Conservation (phyloP, 1,140 invertebrate species). For the Berghia stephanieae region DNA sequence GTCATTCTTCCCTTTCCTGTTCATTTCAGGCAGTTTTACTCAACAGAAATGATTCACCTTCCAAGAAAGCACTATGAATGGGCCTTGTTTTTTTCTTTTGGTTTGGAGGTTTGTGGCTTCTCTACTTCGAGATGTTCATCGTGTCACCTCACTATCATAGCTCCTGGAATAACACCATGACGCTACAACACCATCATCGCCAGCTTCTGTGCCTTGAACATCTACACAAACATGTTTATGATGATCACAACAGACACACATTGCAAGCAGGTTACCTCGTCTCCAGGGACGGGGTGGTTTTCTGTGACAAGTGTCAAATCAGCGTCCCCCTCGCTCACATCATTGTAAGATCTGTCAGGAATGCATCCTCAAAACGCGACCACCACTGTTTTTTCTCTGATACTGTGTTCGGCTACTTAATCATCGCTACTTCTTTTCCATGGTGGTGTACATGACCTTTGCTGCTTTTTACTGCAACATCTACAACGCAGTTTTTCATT, state of each 20-base stretch:
- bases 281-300: conserved; percentile 37
- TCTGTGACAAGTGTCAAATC: conserved; percentile 40
- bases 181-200: conserved; percentile 30
- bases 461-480: conserved; percentile 51
- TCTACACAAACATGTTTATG: conserved; percentile 47
- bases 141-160: no score
- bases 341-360: conserved; percentile 84
- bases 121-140: no score
- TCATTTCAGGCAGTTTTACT: no score
- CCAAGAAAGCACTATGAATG: no score
- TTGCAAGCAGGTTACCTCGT: conserved; percentile 26
- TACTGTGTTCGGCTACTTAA: conserved; percentile 91
- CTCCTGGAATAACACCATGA: neutral
- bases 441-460: conserved; percentile 78
- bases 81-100: no score
- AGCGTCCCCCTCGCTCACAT: conserved; percentile 72
- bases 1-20: no score
- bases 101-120: no score
- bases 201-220: conserved; percentile 35
- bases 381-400: conserved; percentile 91
- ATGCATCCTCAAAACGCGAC: conserved; percentile 91
- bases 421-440: conserved; percentile 86
- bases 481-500: conserved; percentile 45
- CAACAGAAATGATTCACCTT: no score
- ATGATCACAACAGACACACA: conserved; percentile 37